Base-by-base conservation (phyloP, 2,113 vertebrate species). In the Motacilla alba region DNA sequence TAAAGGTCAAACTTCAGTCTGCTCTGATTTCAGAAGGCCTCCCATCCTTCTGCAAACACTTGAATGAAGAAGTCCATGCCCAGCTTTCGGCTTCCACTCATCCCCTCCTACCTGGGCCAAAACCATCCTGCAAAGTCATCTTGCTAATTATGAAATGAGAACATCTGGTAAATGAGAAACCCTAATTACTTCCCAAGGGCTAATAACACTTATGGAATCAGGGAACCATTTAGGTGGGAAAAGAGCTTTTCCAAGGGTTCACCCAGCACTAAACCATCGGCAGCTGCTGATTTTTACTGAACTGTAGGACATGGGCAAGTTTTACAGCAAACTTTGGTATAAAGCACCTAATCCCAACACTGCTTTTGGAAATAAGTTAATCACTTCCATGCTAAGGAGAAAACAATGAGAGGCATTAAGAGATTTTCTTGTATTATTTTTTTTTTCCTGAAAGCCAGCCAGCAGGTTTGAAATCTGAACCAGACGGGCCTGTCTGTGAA, bases 331-430 rank as follows among this genome's bases (percentile, higher is more conserved):
- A 13, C 5, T 13, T 37, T 33, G 41, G 23, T 7, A 47, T 8
- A 7, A 72, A 94, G 22, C 7, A 39, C 43, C 28, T 90, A 91
- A 94, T 88, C 63, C 63, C 33, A 93, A 24, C 21, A 9, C 10
- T 68, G 55, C 50, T 88, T 72, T 12, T 24, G 55, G 59, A 85
- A 85, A 43, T 10, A 63, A 93, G 63, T 76, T 85, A 90, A 88
- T 91, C 67, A 67, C 79, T 86, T 83, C 41, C 58, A 73, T 28
- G 30, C 87, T 93, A 83, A 94, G 41, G 74, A 96, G 89, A 84
- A 95, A 95, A 72, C 35, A 93, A 79, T 39, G 62, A 93, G 77
- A 53, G 37, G 81, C 19, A 83, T 94, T 94, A 89, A 77, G 30
- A 80, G 74, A 43, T 79, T 94, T 86, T 66, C 64, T 67, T 43